Conservation (phyloP, 2,797 vertebrate species). For the Diglossa cyanea region DNA sequence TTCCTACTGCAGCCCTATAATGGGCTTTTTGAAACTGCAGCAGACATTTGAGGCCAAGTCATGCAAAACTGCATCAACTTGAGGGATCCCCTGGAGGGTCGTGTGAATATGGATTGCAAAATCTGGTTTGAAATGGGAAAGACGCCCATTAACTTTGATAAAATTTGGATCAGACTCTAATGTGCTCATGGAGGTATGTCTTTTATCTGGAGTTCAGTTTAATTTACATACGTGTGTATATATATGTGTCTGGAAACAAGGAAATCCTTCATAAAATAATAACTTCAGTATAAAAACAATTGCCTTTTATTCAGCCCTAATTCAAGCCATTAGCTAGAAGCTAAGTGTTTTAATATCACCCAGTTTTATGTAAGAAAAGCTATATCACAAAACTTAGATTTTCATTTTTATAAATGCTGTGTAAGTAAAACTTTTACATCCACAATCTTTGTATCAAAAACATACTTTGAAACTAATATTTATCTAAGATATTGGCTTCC, state of each 20-base stretch:
- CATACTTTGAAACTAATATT: not conserved
- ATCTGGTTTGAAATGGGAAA: constrained; percentile 36
- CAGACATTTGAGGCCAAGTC: constrained; percentile 20
- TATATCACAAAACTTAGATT: not conserved
- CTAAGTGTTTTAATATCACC: not conserved
- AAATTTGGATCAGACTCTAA: constrained; percentile 42
- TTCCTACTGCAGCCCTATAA: constrained; percentile 42
- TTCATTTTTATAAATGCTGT: not conserved
- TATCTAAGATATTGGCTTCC: not conserved
- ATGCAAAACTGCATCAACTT: constrained; percentile 43
- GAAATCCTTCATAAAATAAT: not conserved
- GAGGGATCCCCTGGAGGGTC: constrained; percentile 32
- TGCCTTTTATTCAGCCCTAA: not conserved
- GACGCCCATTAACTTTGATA: not conserved
- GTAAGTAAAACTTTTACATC: not conserved
- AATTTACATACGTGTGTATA: not conserved
- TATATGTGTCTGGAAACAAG: not conserved
- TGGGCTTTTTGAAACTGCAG: constrained; percentile 39
- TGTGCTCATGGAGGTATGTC: not conserved
- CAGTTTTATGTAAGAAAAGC: not conserved
- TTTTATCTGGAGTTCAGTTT: constrained; percentile 24
- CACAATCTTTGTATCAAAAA: not conserved
- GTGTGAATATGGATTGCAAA: constrained; percentile 51
- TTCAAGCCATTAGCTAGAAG: not conserved
- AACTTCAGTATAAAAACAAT: not conserved